These are phyloP conservation scores for Leucoptera coffeella DNA, from an alignment of 2,888 invertebrate species.

Conservation along the genomic window DNA sequence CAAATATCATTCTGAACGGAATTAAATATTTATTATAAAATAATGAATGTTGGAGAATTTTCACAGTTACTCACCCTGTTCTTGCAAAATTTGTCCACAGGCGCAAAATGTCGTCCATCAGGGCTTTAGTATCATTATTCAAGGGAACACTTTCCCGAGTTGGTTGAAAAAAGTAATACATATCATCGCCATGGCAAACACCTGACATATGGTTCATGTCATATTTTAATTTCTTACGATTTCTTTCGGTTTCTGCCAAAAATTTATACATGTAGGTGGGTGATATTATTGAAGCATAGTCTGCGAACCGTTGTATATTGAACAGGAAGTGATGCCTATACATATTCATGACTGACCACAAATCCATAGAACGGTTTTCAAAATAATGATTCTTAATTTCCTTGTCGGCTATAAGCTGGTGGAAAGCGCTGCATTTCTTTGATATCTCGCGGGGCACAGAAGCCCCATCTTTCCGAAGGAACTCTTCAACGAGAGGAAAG, in stretches of 20 bases:
- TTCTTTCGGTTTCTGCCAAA: constrained; percentile 29
- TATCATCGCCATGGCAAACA: constrained; percentile 36
- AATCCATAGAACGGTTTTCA: constrained; percentile 17
- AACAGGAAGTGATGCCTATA: constrained; percentile 25
- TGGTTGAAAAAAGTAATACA: constrained; percentile 29
- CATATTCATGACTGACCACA: constrained; percentile 22
- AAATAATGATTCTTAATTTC: constrained; percentile 31
- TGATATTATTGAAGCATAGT: constrained; percentile 13
- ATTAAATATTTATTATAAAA: too few species aligned
- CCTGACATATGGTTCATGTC: constrained; percentile 24
- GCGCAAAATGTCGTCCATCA: constrained; percentile 18
- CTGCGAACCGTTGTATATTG: constrained; percentile 26
- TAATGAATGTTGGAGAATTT: too few species aligned
- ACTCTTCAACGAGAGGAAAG: constrained; percentile 13
- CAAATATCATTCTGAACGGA: too few species aligned
- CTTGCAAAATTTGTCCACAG: constrained; percentile 34
- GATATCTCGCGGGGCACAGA: constrained; percentile 37
- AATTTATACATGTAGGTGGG: constrained; percentile 33
- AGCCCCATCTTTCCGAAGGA: constrained; percentile 16
- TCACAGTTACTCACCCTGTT: constrained; percentile 30
- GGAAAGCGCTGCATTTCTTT: constrained; percentile 16
- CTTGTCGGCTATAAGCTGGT: constrained; percentile 14
- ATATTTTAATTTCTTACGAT: constrained; percentile 26
- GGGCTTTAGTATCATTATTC: constrained; percentile 18
- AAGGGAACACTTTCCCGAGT: constrained; percentile 24